phyloP scores from a whole-genome alignment of 1,140 invertebrate genomes.

The Thaumetopoea pityocampa region DNA sequence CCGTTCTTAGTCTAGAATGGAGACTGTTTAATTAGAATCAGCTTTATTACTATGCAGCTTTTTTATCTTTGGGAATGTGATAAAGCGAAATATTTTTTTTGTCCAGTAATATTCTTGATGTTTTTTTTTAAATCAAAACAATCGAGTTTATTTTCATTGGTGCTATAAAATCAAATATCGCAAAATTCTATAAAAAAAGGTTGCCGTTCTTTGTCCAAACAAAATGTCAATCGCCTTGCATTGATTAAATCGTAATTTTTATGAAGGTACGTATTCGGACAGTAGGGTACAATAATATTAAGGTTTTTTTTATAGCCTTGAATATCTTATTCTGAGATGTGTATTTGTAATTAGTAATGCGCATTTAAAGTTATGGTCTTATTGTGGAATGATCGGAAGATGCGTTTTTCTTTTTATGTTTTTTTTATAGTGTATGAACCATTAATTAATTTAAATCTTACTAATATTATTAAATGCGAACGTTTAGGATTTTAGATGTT shows the following conservation, averaged over 20 bases:
- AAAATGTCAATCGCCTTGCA: constrained; percentile 36
- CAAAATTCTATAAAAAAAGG: constrained; percentile 4
- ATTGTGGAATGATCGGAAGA: constrained; percentile 13
- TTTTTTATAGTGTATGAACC: constrained; percentile 25
- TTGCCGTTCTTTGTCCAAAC: background rate
- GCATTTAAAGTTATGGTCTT: constrained; percentile 46
- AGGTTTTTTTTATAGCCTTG: constrained; percentile 62
- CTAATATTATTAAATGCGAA: background rate
- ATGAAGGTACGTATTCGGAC: constrained; percentile 56
- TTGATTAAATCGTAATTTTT: constrained; percentile 60
- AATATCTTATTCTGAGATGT: constrained; percentile 46
- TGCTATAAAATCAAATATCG: constrained; percentile 8
- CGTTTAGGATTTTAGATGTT: no score
- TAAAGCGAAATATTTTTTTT: background rate
- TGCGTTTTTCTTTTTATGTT: constrained; percentile 28
- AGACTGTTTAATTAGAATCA: no score
- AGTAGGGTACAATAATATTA: constrained; percentile 59
- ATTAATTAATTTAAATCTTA: constrained; percentile 36
- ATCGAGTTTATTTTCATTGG: constrained; percentile 14
- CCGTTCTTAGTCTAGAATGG: no score
- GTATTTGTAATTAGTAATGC: constrained; percentile 38
- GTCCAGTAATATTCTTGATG: constrained; percentile 7
- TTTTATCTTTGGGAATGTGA: no score
- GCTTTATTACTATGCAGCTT: no score
- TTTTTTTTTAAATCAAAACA: constrained; percentile 1